Evolutionary conservation across 2,888 invertebrate genomes (phyloP).

Genomic region (Folsomia manolachei): DNA sequence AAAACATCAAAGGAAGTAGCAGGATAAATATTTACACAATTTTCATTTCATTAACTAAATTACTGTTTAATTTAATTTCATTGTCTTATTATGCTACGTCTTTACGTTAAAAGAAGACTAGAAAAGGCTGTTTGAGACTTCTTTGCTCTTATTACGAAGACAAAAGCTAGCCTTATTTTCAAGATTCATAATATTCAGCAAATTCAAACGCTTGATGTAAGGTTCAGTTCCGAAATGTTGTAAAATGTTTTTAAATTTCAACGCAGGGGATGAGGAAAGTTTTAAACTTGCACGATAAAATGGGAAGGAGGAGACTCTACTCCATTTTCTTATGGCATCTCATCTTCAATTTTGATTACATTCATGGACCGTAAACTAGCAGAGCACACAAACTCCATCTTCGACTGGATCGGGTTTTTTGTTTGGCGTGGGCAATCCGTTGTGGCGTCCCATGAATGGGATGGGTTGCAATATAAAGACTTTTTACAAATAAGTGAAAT

Average conservation of each 20-base stretch:
- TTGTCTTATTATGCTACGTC: not conserved
- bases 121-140: not conserved
- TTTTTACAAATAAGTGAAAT: not conserved
- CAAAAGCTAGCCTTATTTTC: not conserved
- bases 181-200: not conserved
- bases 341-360: not conserved
- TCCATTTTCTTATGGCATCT: too few relatives aligned
- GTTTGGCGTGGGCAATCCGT: too few relatives aligned
- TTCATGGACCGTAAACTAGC: not conserved
- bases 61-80: slow-evolving; percentile 15
- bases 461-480: too few relatives aligned
- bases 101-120: slow-evolving; percentile 1
- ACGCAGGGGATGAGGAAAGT: not conserved
- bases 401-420: not conserved
- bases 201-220: not conserved
- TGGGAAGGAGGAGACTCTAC: not conserved
- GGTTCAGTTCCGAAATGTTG: not conserved
- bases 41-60: slow-evolving; percentile 20
- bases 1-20: slow-evolving; percentile 6
- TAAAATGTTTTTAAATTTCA: not conserved
- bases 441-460: too few relatives aligned
- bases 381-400: not conserved
- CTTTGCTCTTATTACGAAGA: not conserved
- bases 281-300: not conserved
- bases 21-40: slow-evolving; percentile 15